Evolutionary conservation across 2,113 vertebrate species (phyloP).

Genomic region (Motacilla tschutschensis): DNA sequence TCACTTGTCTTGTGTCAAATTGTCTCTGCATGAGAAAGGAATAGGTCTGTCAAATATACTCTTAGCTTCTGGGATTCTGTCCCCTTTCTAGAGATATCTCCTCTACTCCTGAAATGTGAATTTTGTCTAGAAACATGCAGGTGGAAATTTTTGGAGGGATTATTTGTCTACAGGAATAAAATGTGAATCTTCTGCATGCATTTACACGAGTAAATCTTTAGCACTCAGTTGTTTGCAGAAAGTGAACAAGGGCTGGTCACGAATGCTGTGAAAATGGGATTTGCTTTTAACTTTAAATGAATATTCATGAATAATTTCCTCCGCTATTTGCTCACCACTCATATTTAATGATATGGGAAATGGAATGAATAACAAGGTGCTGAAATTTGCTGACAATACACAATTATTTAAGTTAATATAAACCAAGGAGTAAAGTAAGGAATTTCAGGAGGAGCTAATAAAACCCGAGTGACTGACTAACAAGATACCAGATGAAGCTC

Average conservation of each 20-base stretch:
- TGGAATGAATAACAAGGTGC: slow-evolving; percentile 50
- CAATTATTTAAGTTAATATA: slow-evolving; percentile 58
- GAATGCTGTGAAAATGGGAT: slow-evolving; percentile 29
- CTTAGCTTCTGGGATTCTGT: neutral
- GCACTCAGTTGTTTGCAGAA: slow-evolving; percentile 5
- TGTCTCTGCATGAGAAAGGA: neutral
- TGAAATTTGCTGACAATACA: slow-evolving; percentile 53
- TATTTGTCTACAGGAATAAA: neutral
- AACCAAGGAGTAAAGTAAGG: slow-evolving; percentile 14
- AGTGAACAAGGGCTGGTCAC: slow-evolving; percentile 23
- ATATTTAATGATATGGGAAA: slow-evolving; percentile 64
- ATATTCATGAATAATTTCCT: slow-evolving; percentile 66
- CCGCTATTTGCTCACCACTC: slow-evolving; percentile 53
- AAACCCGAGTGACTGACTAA: slow-evolving; percentile 41
- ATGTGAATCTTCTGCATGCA: neutral
- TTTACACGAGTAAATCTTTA: slow-evolving; percentile 14
- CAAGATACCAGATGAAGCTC: slow-evolving; percentile 30
- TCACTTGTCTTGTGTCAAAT: neutral
- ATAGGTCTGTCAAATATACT: neutral
- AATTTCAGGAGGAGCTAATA: slow-evolving; percentile 48
- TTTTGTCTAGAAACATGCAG: neutral
- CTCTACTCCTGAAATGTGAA: neutral
- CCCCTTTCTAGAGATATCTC: neutral
- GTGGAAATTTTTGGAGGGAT: neutral
- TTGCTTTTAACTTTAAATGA: slow-evolving; percentile 56